Conservation (phyloP, 2,797 vertebrate species). For the Lepus oiostolus region DNA sequence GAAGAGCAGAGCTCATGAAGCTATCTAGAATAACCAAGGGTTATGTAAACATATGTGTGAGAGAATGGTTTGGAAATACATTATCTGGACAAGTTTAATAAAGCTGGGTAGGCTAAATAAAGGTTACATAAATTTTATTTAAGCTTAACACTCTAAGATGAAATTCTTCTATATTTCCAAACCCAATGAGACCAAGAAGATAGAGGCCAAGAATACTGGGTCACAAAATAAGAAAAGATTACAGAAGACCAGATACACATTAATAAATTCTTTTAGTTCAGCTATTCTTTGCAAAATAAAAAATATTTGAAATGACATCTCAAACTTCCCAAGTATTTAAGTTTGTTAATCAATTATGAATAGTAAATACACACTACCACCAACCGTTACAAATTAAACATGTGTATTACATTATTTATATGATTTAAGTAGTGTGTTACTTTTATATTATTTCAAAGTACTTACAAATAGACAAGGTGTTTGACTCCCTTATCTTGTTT, state of each 20-base stretch:
- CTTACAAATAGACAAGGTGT: neutral
- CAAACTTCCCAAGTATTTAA: neutral
- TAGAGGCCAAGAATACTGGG: neutral
- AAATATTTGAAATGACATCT: neutral
- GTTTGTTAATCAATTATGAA: neutral
- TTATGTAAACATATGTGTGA: neutral
- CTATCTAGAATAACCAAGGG: neutral
- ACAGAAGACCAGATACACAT: neutral
- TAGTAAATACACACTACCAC: neutral
- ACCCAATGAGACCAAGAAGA: neutral
- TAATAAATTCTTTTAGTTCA: neutral
- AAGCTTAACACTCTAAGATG: conserved; percentile 24
- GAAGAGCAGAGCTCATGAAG: neutral
- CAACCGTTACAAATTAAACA: neutral
- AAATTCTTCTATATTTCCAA: conserved; percentile 34
- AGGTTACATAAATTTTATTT: neutral
- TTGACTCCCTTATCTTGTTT: neutral
- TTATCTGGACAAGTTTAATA: neutral
- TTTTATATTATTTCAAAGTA: neutral
- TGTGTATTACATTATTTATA: neutral
- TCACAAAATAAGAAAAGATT: neutral
- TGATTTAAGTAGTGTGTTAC: neutral
- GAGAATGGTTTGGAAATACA: conserved; percentile 5
- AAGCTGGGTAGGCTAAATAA: neutral
- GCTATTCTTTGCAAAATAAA: conserved; percentile 5